Percentiles rank a stretch among this genome's conserved stretches.
Conservation (phyloP, 2,113 vertebrate genomes). For the Zootoca vivipara region DNA sequence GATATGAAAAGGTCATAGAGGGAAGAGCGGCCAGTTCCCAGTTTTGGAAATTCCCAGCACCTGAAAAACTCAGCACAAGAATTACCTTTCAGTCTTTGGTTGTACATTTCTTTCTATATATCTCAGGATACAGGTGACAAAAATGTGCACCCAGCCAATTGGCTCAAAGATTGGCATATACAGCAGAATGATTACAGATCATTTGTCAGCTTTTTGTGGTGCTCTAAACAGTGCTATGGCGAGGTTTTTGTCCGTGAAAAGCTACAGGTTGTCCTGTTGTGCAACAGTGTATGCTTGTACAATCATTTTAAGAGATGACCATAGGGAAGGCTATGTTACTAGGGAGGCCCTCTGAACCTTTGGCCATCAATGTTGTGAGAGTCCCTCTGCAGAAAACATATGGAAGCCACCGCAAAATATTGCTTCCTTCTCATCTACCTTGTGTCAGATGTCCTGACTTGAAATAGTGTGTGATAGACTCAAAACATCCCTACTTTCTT, state of each 20-base stretch:
- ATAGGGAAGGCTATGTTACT: neutral
- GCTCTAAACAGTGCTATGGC: neutral
- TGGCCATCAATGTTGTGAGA: neutral
- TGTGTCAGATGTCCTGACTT: no score
- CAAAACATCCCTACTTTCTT: neutral
- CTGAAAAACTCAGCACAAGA: fast-evolving
- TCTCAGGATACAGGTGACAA: neutral
- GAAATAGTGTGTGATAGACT: neutral
- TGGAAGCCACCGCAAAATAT: neutral
- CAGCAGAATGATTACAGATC: neutral
- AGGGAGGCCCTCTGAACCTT: neutral
- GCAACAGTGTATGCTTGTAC: neutral
- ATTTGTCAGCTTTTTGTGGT: neutral
- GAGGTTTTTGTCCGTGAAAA: neutral
- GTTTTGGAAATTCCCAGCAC: neutral
- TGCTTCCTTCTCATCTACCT: neutral
- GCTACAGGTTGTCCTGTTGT: neutral
- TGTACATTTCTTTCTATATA: neutral
- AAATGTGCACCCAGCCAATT: neutral
- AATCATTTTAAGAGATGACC: neutral
- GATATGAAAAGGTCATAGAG: neutral
- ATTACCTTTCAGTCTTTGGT: neutral
- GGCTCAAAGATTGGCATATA: neutral
- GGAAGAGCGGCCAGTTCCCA: slow-evolving; percentile 12
- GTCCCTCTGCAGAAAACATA: neutral